Evolutionary conservation across 2,797 vertebrate genomes (phyloP).

Genomic region (Trichosurus vulpecula): DNA sequence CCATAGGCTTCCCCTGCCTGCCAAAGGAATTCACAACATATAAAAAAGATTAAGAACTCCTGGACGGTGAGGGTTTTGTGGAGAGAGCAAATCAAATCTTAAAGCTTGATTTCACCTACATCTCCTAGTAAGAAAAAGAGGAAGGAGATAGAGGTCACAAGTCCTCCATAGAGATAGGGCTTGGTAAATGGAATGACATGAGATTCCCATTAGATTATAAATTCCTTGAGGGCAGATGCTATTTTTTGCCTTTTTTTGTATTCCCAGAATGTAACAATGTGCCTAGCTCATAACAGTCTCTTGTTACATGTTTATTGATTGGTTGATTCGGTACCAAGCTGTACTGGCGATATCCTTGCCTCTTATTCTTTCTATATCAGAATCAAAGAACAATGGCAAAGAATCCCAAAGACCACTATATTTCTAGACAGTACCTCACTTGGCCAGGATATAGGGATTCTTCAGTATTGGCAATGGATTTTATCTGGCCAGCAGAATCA

Average conservation of each 20-base stretch:
- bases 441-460: neutral
- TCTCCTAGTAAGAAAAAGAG: neutral
- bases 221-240: too few species aligned
- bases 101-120: neutral
- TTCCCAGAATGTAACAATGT: too few species aligned
- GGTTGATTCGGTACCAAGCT: neutral
- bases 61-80: too few species aligned
- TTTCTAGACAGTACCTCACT: neutral
- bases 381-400: neutral
- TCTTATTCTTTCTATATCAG: neutral
- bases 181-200: conserved; percentile 17
- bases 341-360: neutral
- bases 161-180: neutral
- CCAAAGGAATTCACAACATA: too few species aligned
- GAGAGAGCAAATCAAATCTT: neutral
- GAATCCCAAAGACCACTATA: neutral
- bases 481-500: neutral
- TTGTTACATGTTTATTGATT: too few species aligned
- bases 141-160: neutral
- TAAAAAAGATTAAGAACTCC: neutral
- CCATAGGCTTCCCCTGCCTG: too few species aligned
- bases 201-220: neutral
- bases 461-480: neutral
- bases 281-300: too few species aligned
- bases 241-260: too few species aligned